These are phyloP conservation scores for Dendronephthya gigantea DNA, from an alignment of 64 coral and sea anemone genomes.

Conservation along the genomic window DNA sequence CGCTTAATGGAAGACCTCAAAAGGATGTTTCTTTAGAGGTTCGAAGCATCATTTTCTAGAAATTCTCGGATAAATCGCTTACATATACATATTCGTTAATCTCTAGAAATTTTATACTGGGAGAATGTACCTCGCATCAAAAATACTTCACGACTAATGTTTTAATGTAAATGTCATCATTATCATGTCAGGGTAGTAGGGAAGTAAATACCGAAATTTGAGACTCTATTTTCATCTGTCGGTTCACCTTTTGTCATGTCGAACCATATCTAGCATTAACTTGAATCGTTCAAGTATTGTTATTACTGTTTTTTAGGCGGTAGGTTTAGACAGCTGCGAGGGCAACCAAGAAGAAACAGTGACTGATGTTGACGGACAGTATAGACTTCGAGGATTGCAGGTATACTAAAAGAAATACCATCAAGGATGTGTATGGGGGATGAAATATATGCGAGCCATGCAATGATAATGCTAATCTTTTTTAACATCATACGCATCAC, in stretches of 20 bases:
- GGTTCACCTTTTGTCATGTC: not conserved
- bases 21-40: slow-evolving; percentile 74
- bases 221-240: too few relatives aligned
- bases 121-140: too few relatives aligned
- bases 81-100: too few relatives aligned
- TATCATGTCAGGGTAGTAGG: too few relatives aligned
- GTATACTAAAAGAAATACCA: slow-evolving; percentile 12
- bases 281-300: not conserved
- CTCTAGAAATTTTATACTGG: too few relatives aligned
- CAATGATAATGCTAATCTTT: not conserved
- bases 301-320: slow-evolving; percentile 29
- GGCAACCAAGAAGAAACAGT: slow-evolving; percentile 93
- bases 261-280: not conserved
- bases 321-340: slow-evolving; percentile 76
- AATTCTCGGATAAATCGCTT: not conserved
- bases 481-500: too few relatives aligned
- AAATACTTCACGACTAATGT: too few relatives aligned
- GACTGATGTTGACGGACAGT: slow-evolving; percentile 77
- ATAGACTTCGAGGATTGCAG: slow-evolving; percentile 83
- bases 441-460: not conserved
- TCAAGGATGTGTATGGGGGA: not conserved
- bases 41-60: not conserved
- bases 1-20: slow-evolving; percentile 84
- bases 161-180: too few relatives aligned
- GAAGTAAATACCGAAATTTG: too few relatives aligned